A percentile compares a stretch with the other conserved stretches of the same genome.
phyloP scores from a whole-genome alignment of 2,888 invertebrate genomes.

The Pantelozetes paolii region DNA sequence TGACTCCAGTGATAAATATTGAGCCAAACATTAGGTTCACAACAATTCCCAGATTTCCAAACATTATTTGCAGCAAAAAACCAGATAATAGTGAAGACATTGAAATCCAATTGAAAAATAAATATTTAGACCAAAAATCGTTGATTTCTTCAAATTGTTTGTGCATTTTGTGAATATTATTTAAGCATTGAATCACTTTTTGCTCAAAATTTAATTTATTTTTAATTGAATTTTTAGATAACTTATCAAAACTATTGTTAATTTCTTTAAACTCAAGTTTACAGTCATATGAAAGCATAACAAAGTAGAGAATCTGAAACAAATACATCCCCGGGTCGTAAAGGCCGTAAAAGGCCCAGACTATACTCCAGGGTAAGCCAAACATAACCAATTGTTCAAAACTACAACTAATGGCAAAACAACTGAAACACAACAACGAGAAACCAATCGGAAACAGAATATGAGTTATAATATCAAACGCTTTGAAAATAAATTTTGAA shows the following conservation, averaged over 20 bases:
- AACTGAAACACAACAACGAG: not conserved
- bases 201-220: not conserved
- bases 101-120: slow-evolving; percentile 19
- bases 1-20: not conserved
- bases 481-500: not conserved
- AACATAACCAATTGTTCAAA: not conserved
- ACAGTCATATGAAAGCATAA: not conserved
- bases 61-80: not conserved
- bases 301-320: not conserved
- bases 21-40: not conserved
- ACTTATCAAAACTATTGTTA: not conserved
- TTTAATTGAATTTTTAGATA: not conserved
- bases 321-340: not conserved
- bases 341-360: not conserved
- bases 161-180: not conserved
- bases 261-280: slow-evolving; percentile 4
- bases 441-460: not conserved
- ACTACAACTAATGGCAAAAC: not conserved
- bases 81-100: not conserved
- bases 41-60: not conserved
- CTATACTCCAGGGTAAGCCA: not conserved
- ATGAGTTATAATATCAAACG: not conserved
- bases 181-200: not conserved
- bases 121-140: slow-evolving; percentile 9
- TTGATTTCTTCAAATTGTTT: not conserved